Evolutionary conservation across 2,797 vertebrate genomes (phyloP), one percentile per base, ranked within the genome.

Genomic region (Gallinago stenura): DNA sequence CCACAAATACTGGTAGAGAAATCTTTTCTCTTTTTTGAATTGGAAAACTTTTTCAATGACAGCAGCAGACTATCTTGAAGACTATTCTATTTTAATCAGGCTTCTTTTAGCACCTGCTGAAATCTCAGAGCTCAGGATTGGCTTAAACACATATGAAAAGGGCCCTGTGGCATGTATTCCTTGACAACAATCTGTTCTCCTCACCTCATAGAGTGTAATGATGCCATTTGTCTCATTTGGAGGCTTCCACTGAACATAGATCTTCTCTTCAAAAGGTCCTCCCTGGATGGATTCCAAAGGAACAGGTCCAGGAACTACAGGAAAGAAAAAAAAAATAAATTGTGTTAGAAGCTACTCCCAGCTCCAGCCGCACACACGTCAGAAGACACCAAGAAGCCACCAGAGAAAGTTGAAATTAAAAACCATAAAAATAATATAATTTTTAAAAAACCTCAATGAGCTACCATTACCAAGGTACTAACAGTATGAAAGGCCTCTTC

Each of bases 221-320:
- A 99, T 98, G 10, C 99, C 99, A 57, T 99, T 99, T 97, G 99
- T 99, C 97, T 99, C 99, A 37, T 99, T 99, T 87, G 99, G 99
- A 96, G 99, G 98, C 97, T 99, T 99, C 99, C 99, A 99, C 96
- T 99, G 99, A 97, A 99, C 98, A 85, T 99, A 99, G 97, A 99
- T 99, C 98, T 99, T 99, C 97, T 99, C 99, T 76, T 99, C 99
- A 68, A 99, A 99, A 9, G 99, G 99, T 2, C 99, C 99, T 31
- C 99, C 99, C 97, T 99, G 99, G 83, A 99, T 99, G 26, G 99
- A 99, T 97, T 99, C 99, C 95, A 98, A 97, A 4, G 99, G 99
- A 95, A 99, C 97, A 0, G 99, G 98, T 60, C 99, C 99, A 62
- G 99, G 99, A 92, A 99, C 99, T 99, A 91, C 30, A 94, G 56